Base-by-base conservation (phyloP, 2,888 invertebrate species). In the Lamproptera curius region DNA sequence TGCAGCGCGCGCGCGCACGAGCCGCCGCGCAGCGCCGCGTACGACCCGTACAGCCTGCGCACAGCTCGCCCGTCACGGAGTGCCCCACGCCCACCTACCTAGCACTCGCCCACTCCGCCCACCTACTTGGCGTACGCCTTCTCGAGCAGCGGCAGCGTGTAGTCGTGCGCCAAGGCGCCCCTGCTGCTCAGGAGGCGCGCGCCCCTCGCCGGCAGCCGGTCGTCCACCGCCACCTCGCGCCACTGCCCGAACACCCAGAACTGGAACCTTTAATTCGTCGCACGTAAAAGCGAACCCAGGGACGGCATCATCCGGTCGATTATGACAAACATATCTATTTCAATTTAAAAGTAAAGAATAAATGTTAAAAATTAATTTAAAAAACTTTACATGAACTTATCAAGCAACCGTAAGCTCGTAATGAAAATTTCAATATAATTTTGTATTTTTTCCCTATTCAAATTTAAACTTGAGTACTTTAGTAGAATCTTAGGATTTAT, bases 171-270 rank as follows among this genome's bases (percentile, higher is more conserved):
- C n/a, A 50, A 57, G 10, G 88, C 83, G 37, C 85, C 80, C 66
- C 91, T 91, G 13, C 89, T 80, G 61, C 90, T 91, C 42, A 92
- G 85, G 16, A 92, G 86, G 46, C 91, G 83, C 39, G 91, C 91
- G 62, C 90, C 90, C 68, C 91, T 90, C 9, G 92, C 91, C 35
- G 95, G 94, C 62, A 95, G 84, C 60, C 91, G 89, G 77, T 95
- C 95, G 77, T 95, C 95, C 46, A 95, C 90, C 16, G 91, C 73
- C 44, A 95, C 89, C 67, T 94, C 94, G 55, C 90, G 90, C 94
- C 94, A 95, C 65, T 90, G 89, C 6, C 94, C 94, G 74, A 93
- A 94, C 77, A 93, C 92, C 94, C 95, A 95, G 77, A 95, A 94
- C 20, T 91, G 81, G 77, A 93, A 93, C 72, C 92, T 92, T 28